Base-by-base conservation (phyloP, 2,113 vertebrate genomes). In the Ceyx melanurus region DNA sequence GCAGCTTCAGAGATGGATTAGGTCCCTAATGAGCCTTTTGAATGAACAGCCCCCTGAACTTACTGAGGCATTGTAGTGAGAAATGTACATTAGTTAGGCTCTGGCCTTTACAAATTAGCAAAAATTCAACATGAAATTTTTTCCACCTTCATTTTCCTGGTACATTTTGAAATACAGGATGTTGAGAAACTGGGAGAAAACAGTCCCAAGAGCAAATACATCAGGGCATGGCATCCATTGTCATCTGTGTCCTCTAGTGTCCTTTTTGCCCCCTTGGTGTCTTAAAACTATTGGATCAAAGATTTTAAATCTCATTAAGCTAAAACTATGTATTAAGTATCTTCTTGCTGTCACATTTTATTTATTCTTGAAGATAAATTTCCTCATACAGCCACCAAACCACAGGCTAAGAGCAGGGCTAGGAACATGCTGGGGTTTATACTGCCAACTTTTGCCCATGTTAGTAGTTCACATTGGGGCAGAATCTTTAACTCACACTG, bases 71-170 rank as follows among this genome's bases (percentile, higher is more conserved):
- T 2, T n/a, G 65, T 92, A 86, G 26, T 85, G 61, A 92, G 77
- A 94, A 87, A 70, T 43, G 65, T 85, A 93, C 48, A 92, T 81
- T 67, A 95, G 72, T 56, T 76, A 86, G 88, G 51, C 86, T 88
- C 76, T 95, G 89, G 93, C 94, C 93, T 97, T 96, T 92, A 97
- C 89, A 97, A 97, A 95, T 96, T 95, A 96, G 58, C 58, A 95
- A 89, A 89, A 90, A 50, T 60, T 72, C 70, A 76, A 70, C 35
- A 29, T 14, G 28, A 86, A 86, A 37, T 31, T 40, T 90, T 26
- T 3, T 2, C 13, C 57, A 19, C 20, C 42, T 83, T 65, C 29
- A 8, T 76, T 82, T 82, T 76, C 16, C 45, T 56, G 71, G 43
- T 65, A 58, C 3, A 3, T 79, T 92, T 86, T 76, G 20, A 77